Base-by-base conservation (phyloP, 2,113 vertebrate species). In the Clarias magur region DNA sequence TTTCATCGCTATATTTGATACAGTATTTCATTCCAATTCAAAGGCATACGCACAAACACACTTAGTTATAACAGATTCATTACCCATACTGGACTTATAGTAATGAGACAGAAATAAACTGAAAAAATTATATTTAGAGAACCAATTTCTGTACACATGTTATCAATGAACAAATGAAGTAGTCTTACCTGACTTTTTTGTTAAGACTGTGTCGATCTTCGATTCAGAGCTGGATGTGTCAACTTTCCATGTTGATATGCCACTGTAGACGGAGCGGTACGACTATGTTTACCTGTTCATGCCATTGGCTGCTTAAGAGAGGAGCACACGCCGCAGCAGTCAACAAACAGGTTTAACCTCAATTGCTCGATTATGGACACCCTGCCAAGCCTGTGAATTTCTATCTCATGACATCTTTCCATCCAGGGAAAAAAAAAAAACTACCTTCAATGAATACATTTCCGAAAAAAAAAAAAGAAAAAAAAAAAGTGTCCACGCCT, bases 321-420 rank as follows among this genome's bases (percentile, higher is more conserved):
- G 76, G 25, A 25, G 84, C 23, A 56, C 79, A 90, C 89, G 67
- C n/a, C 59, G 72, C 21, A 68, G 57, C 54, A 91, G 94, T 86
- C 19, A 93, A 87, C 75, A 90, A 94, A 94, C 95, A 87, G 93
- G 95, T 95, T 94, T 62, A 70, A 87, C 87, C 68, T 86, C 30
- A 42, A 56, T 27, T 48, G 79, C 83, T 65, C 48, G 60, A 27
- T 67, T 67, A 65, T 62, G 48, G 21, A 56, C 76, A 85, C 53
- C 53, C 78, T 81, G 38, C 60, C 72, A 78, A 67, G 75, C 34
- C 27, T n/a, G 12, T 75, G 63, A 73, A 80, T 80, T 67, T 65
- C 76, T 79, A 48, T 80, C 86, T 81, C 62, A 89, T 83, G 75
- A 59, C 76, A 88, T 75, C 67, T 57, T 65, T 80, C 75, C 63